These are phyloP conservation scores for Tridacna gigas DNA, from an alignment of 2,888 invertebrate genomes.

Conservation along the genomic window DNA sequence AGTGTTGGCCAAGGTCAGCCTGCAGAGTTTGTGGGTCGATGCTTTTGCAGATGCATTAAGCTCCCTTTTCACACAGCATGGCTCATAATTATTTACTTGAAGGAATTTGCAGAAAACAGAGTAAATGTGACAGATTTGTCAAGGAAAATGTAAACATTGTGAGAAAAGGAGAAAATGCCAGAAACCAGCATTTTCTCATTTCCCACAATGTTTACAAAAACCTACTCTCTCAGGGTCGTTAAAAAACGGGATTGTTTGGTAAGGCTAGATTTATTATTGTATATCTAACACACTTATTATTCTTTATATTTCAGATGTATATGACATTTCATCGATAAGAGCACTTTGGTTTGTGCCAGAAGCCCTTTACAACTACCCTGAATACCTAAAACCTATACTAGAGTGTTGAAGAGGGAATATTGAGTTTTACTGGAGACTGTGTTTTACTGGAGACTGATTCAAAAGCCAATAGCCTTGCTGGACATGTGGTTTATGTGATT, in stretches of 20 bases:
- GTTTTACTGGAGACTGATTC: neutral
- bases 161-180: slow-evolving; percentile 6
- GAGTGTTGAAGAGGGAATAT: neutral
- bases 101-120: too few species aligned
- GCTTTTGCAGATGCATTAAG: too few species aligned
- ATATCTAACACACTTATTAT: neutral
- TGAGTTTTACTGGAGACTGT: neutral
- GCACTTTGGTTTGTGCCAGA: neutral
- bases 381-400: neutral
- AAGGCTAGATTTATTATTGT: neutral
- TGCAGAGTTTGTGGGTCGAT: too few species aligned
- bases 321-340: slow-evolving; percentile 14
- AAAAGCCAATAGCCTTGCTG: neutral
- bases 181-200: neutral
- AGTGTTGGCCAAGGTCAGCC: too few species aligned
- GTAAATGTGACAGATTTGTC: too few species aligned
- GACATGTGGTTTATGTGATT: neutral
- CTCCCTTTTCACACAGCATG: too few species aligned
- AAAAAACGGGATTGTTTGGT: neutral
- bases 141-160: neutral
- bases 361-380: neutral
- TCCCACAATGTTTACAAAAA: neutral
- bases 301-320: slow-evolving; percentile 23
- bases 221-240: neutral
- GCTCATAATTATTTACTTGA: too few species aligned